Evolutionary conservation across 2,797 vertebrate species (phyloP).

Genomic region (Ibycter americanus): DNA sequence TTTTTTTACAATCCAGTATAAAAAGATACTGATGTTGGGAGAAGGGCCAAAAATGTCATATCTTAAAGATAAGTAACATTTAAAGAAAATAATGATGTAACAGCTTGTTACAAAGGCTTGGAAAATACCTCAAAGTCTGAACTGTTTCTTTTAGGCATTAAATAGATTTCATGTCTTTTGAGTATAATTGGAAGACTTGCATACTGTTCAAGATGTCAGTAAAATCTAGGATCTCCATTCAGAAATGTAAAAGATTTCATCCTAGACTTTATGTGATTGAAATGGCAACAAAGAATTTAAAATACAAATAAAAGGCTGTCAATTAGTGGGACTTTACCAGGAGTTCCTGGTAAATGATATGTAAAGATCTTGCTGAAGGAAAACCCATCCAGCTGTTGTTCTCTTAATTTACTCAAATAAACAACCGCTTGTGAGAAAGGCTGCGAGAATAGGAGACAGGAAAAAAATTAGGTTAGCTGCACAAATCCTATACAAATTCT

Average conservation of each 20-base stretch:
- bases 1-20: not conserved
- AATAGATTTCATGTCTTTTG: not conserved
- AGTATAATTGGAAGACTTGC: not conserved
- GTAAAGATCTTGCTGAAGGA: not conserved
- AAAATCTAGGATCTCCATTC: not conserved
- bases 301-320: not conserved
- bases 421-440: not conserved
- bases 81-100: conserved; percentile 9
- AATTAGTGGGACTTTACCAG: not conserved
- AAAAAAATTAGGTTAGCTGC: not conserved
- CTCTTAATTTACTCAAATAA: not conserved
- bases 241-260: not conserved
- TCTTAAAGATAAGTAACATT: conserved; percentile 8
- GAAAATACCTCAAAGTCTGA: not conserved
- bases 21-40: not conserved
- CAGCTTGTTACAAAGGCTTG: not conserved
- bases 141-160: not conserved
- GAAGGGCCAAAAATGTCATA: not conserved
- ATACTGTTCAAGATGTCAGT: not conserved
- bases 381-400: not conserved
- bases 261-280: not conserved
- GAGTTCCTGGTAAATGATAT: not conserved
- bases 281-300: not conserved
- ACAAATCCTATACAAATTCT: not conserved
- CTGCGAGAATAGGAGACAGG: not conserved